phyloP scores from a whole-genome alignment of 2,113 vertebrate genomes.

The Megalops atlanticus region DNA sequence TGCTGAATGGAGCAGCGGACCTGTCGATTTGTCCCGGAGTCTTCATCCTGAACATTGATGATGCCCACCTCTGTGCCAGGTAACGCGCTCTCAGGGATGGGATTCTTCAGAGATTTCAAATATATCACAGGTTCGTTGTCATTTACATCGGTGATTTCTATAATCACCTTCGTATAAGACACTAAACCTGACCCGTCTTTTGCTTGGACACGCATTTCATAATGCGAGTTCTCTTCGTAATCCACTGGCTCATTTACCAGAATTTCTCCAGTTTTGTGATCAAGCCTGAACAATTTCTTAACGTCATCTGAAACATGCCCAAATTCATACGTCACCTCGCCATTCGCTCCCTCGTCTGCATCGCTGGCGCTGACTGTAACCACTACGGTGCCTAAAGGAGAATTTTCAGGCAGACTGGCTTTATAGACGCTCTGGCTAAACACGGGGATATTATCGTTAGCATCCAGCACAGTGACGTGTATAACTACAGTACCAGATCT shows the following conservation, averaged over 20 bases:
- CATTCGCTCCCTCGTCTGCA: slow-evolving; percentile 63
- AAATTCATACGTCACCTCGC: slow-evolving; percentile 62
- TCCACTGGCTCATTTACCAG: slow-evolving; percentile 53
- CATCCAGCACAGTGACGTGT: slow-evolving; percentile 57
- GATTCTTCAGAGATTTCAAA: slow-evolving; percentile 60
- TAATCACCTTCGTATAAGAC: slow-evolving; percentile 56
- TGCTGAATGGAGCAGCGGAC: slow-evolving; percentile 58
- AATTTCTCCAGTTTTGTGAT: slow-evolving; percentile 62
- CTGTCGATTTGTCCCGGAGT: slow-evolving; percentile 62
- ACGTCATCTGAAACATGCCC: slow-evolving; percentile 53
- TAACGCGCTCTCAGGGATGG: slow-evolving; percentile 58
- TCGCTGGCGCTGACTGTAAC: slow-evolving; percentile 63
- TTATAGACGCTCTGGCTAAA: slow-evolving; percentile 42
- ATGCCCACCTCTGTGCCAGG: slow-evolving; percentile 69
- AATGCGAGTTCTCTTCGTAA: slow-evolving; percentile 53
- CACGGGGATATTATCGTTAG: slow-evolving; percentile 63
- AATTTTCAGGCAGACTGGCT: slow-evolving; percentile 36
- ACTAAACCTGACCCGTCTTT: slow-evolving; percentile 56
- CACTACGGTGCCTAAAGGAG: slow-evolving; percentile 30
- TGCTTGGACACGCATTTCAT: slow-evolving; percentile 66
- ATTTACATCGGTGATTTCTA: slow-evolving; percentile 67
- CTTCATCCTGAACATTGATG: slow-evolving; percentile 70
- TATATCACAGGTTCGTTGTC: slow-evolving; percentile 67
- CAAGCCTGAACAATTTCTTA: slow-evolving; percentile 51
- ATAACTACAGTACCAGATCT: slow-evolving; percentile 56